phyloP scores from a whole-genome alignment of 2,888 invertebrate genomes.

The Drosophila parthenogenetica region DNA sequence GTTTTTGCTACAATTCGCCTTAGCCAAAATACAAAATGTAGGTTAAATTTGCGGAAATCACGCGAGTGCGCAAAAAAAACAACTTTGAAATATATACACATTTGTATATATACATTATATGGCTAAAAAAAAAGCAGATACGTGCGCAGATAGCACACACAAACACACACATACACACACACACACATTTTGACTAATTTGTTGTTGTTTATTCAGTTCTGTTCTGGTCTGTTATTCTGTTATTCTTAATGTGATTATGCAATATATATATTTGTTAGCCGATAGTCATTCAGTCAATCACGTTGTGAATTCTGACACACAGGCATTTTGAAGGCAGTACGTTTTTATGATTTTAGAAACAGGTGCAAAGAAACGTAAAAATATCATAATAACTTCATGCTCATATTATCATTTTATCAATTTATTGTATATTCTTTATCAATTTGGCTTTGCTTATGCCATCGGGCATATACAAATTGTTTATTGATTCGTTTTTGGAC shows the following conservation, averaged over 20 bases:
- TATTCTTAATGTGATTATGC: slow-evolving; percentile 58
- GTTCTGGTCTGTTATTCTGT: slow-evolving; percentile 40
- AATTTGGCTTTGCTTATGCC: slow-evolving; percentile 6
- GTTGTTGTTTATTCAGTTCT: slow-evolving; percentile 36
- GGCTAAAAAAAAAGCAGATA: slow-evolving; percentile 56
- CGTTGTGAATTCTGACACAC: slow-evolving; percentile 10
- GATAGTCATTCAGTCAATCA: slow-evolving; percentile 38
- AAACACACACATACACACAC: slow-evolving; percentile 20
- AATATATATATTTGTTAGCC: slow-evolving; percentile 37
- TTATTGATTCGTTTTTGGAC: slow-evolving; percentile 31
- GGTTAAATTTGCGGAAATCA: slow-evolving; percentile 79
- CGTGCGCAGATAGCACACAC: slow-evolving; percentile 39
- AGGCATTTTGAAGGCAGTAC: too few species aligned
- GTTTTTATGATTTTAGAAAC: slow-evolving; percentile 10
- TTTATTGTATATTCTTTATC: slow-evolving; percentile 18
- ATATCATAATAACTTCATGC: not conserved
- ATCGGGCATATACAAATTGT: slow-evolving; percentile 12
- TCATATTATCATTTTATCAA: slow-evolving; percentile 2
- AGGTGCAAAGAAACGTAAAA: slow-evolving; percentile 44
- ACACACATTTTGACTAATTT: slow-evolving; percentile 44
- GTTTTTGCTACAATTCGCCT: slow-evolving; percentile 48
- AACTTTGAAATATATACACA: slow-evolving; percentile 30
- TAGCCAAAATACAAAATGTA: slow-evolving; percentile 66
- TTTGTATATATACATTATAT: slow-evolving; percentile 35
- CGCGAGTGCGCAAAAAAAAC: slow-evolving; percentile 57